Evolutionary conservation across 2,113 vertebrate genomes (phyloP).

Genomic region (Mastomys natalensis): DNA sequence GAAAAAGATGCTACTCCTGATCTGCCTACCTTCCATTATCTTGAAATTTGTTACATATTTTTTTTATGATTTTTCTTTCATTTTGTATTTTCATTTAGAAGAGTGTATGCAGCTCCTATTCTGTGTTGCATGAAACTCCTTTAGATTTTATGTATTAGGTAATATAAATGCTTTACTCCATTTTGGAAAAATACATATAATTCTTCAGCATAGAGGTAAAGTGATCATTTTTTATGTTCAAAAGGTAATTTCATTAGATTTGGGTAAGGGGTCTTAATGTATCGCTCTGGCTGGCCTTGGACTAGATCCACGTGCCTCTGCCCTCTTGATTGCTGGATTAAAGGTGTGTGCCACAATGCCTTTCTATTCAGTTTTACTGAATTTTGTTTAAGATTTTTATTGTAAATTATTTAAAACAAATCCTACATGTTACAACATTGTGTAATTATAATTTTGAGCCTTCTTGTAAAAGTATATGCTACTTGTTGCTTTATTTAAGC

Average conservation of each 20-base stretch:
- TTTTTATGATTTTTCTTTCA: not conserved
- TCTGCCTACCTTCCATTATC: not conserved
- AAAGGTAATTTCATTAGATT: conserved; percentile 28
- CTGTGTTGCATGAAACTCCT: not conserved
- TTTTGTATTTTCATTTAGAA: not conserved
- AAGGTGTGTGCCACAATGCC: not conserved
- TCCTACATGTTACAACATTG: not conserved
- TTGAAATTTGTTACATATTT: not conserved
- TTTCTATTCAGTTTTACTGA: not conserved
- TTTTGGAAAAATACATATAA: not conserved
- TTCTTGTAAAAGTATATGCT: not conserved
- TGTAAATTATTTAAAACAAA: not conserved
- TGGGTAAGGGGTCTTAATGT: not conserved
- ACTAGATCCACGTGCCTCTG: not conserved
- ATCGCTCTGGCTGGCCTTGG: not conserved
- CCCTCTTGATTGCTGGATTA: not conserved
- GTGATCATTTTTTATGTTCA: not conserved
- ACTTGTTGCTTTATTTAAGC: not conserved
- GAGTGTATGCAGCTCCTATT: not conserved
- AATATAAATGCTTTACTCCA: not conserved
- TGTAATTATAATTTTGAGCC: not conserved
- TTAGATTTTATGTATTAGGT: not conserved
- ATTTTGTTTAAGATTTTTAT: not conserved
- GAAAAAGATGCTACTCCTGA: not conserved
- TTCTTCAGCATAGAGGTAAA: not conserved